Evolutionary conservation across 2,797 vertebrate genomes (phyloP).

Genomic region (Lepilemur septentrionalis): DNA sequence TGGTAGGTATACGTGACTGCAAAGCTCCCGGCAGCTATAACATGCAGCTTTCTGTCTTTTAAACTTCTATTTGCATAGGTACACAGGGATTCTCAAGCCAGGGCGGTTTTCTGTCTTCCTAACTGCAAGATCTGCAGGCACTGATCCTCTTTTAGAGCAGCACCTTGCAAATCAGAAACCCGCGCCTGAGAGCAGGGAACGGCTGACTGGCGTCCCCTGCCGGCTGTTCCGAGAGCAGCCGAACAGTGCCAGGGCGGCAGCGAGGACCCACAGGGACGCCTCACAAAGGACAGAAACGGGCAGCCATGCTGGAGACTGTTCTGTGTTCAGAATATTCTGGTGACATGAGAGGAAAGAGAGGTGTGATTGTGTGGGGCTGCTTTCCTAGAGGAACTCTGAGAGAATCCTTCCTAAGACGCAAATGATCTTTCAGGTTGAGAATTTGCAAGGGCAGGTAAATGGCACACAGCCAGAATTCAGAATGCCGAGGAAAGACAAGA

Average conservation of each 20-base stretch:
- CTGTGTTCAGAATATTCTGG: neutral
- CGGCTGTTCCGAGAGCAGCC: neutral
- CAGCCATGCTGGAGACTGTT: neutral
- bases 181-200: fast-evolving
- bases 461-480: neutral
- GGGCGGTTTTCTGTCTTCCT: neutral
- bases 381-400: neutral
- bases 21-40: neutral
- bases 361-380: fast-evolving
- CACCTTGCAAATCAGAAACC: fast-evolving
- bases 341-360: neutral
- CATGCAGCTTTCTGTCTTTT: neutral
- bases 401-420: neutral
- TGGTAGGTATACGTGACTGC: neutral
- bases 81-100: neutral
- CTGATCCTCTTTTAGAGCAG: too few relatives aligned
- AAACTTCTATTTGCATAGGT: neutral
- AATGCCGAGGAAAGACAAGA: neutral
- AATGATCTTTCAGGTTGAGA: neutral
- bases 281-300: neutral
- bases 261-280: neutral
- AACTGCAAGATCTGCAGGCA: neutral
- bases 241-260: fast-evolving
- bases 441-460: neutral
- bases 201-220: slow-evolving; percentile 22